These are phyloP conservation scores for Tricholaema leucomelas DNA, from an alignment of 2,113 vertebrate genomes.

Conservation along the genomic window DNA sequence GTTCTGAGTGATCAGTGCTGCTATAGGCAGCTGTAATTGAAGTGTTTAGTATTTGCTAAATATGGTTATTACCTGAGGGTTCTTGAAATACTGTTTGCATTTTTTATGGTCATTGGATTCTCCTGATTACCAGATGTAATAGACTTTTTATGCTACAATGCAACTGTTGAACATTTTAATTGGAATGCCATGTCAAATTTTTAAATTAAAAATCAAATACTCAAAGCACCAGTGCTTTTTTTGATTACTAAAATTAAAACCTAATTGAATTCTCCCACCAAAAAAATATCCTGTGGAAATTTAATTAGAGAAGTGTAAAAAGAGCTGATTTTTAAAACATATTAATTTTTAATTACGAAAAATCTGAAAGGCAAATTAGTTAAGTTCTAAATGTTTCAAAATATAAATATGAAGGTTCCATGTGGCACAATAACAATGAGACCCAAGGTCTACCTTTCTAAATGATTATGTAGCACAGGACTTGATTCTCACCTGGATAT, in stretches of 20 bases:
- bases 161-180: conserved; percentile 68
- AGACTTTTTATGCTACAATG: conserved; percentile 64
- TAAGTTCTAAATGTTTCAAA: conserved; percentile 57
- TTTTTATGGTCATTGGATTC: conserved; percentile 56
- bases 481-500: not conserved
- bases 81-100: conserved; percentile 65
- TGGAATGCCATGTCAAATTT: conserved; percentile 71
- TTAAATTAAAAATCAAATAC: conserved; percentile 79
- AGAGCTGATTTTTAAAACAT: conserved; percentile 69
- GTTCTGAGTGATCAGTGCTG: conserved; percentile 29
- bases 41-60: conserved; percentile 66
- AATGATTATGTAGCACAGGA: not conserved
- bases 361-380: conserved; percentile 75
- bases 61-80: conserved; percentile 65
- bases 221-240: conserved; percentile 76
- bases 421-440: not conserved
- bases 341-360: conserved; percentile 73
- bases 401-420: conserved; percentile 23
- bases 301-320: conserved; percentile 79
- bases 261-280: conserved; percentile 80
- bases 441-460: not conserved
- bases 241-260: conserved; percentile 78
- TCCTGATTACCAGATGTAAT: conserved; percentile 31
- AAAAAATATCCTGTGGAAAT: conserved; percentile 77
- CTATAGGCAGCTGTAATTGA: conserved; percentile 46